A percentile compares a stretch with the other conserved stretches of the same genome.
Evolutionary conservation across 2,797 vertebrate genomes (phyloP).

Genomic region (Rachycentron canadum): DNA sequence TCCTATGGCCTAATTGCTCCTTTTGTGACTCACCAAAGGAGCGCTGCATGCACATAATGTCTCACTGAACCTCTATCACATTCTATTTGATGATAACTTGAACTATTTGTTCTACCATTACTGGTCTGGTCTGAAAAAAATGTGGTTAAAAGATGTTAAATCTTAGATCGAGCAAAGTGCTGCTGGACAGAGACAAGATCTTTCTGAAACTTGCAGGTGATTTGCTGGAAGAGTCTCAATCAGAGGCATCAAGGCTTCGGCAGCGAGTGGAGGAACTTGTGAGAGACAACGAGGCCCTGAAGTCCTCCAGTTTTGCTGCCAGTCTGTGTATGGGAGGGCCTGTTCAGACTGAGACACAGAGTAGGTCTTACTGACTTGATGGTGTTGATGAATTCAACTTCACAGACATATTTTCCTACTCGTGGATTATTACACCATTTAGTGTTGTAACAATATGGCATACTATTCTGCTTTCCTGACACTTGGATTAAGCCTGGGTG

Average conservation of each 20-base stretch:
- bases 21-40: conserved; percentile 59
- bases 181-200: conserved; percentile 25
- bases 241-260: conserved; percentile 92
- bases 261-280: conserved; percentile 96
- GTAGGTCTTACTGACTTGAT: conserved; percentile 73
- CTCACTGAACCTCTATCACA: neutral
- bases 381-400: neutral
- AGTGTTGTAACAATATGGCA: neutral
- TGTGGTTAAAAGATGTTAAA: neutral
- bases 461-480: neutral
- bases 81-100: conserved; percentile 19
- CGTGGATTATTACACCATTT: neutral
- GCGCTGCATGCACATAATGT: conserved; percentile 9
- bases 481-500: neutral
- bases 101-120: neutral
- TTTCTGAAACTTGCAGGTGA: conserved; percentile 86
- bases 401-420: neutral
- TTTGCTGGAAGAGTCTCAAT: conserved; percentile 95
- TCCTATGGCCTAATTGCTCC: neutral
- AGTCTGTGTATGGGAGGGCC: conserved; percentile 81
- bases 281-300: conserved; percentile 91
- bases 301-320: conserved; percentile 84
- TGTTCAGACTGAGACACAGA: conserved; percentile 84
- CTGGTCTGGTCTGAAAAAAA: neutral
- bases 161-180: neutral